phyloP scores from a whole-genome alignment of 2,797 vertebrate genomes.

The Pangasius djambal region DNA sequence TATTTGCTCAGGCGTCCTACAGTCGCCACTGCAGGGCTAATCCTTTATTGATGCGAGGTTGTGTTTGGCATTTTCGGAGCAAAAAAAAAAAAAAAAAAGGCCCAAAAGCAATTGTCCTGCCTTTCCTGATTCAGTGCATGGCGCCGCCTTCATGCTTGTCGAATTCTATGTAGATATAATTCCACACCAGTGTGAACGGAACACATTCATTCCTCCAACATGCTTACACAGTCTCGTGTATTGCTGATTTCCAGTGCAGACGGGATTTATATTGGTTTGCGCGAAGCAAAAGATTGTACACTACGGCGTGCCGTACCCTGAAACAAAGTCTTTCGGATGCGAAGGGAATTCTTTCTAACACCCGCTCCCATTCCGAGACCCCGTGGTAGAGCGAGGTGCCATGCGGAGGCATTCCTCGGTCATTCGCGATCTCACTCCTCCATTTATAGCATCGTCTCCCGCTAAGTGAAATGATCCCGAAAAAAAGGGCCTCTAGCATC shows the following conservation, averaged over 20 bases:
- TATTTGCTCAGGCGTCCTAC: slow-evolving; percentile 36
- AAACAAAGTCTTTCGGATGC: not conserved
- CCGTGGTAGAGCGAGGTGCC: slow-evolving; percentile 7
- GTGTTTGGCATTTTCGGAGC: slow-evolving; percentile 34
- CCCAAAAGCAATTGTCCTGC: slow-evolving; percentile 40
- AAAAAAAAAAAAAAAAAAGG: slow-evolving; percentile 14
- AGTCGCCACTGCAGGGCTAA: slow-evolving; percentile 33
- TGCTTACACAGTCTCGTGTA: not conserved
- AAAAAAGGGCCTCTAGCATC: not conserved
- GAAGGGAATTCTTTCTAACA: not conserved
- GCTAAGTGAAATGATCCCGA: not conserved
- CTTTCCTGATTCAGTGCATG: slow-evolving; percentile 31
- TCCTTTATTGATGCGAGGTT: slow-evolving; percentile 47
- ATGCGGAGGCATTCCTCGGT: not conserved
- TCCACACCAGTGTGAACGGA: slow-evolving; percentile 23
- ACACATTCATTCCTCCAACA: slow-evolving; percentile 25
- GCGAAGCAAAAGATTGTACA: not conserved
- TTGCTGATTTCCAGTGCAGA: slow-evolving; percentile 4
- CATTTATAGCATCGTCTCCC: not conserved
- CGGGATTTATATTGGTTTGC: not conserved
- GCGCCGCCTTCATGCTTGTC: slow-evolving; percentile 8
- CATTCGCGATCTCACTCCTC: not conserved
- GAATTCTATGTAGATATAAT: slow-evolving; percentile 30
- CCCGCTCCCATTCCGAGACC: not conserved
- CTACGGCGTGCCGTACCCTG: not conserved